Base-by-base conservation (phyloP, 2,888 invertebrate species). In the Platynereis dumerilii region DNA sequence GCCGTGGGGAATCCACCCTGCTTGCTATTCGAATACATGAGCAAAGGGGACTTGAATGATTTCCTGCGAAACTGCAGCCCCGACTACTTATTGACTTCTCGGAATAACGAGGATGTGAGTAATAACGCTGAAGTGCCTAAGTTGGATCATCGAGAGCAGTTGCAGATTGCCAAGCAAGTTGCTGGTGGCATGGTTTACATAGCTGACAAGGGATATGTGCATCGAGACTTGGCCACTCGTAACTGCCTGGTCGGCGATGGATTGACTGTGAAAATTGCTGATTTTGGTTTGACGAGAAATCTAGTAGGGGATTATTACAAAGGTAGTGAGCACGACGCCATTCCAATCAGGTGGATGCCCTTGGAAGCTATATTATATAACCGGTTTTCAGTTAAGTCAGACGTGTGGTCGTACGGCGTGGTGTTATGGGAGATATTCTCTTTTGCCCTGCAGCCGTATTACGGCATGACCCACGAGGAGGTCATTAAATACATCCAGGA, bases 341-440 rank as follows among this genome's bases (percentile, higher is more conserved):
- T 97, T 75, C 96, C 96, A 42, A 94, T 97, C 27, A 88, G 97
- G 82, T 97, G 97, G 97, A 96, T 97, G 96, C 96, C 96, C 26
- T 87, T 96, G 68, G 96, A 97, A 85, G 93, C 96, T 84, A 96
- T 97, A 83, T 87, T 96, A 61, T 96, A 95, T 83, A 96, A 96
- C 85, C 95, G 95, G 84, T 97, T 96, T 85, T 96, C 96, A 17
- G 88, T 93, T 69, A 95, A 96, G 83, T 94, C 96, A 15, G 97
- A 97, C 86, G 94, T 97, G 0, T 97, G 96, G 96, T 96, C 96
- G 17, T 97, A 92, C 86, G 97, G 96, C 60, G 94, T 97, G 22
- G 93, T 94, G 79, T 87, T 96, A 53, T 97, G 96, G 96, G 97
- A 97, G 86, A 93, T 96, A 80, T 96, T 96, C 84, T 93, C 95